Evolutionary conservation across 2,797 vertebrate species (phyloP), one percentile per base, ranked within the genome.

Genomic region (Hylomyscus alleni): DNA sequence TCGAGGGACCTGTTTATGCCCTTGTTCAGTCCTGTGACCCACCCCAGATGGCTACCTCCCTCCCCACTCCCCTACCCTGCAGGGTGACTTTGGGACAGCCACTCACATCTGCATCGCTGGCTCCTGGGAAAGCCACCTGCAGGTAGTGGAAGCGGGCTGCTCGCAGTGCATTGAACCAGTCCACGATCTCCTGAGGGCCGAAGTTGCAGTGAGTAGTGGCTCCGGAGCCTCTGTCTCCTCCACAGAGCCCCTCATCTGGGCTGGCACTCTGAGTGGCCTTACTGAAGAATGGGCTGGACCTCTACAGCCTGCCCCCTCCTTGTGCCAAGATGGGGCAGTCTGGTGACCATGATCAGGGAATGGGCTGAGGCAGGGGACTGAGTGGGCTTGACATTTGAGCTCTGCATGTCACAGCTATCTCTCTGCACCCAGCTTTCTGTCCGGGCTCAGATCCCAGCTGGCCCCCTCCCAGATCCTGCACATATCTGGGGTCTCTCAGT

Each of bases 121-220:
- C 99, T 97, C 99, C 99, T 0, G 99, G 99, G 98, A 99, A 99
- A 1, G 99, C 99, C 98, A 99, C 99, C 98, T 99, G 99, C 90
- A 99, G 98, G 98, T 99, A 99, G 98, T 99, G 99, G 98, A 99
- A 99, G 40, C 99, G 99, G 2, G 99, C 99, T 0, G 99, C 99
- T n/a, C 99, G 99, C 96, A 99, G 99, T 0, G 99, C 99, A 0
- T 99, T 99, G 98, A 99, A 99, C 99, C 99, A 99, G 97, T 99
- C 99, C 60, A 99, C 99, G 89, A 99, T 99, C 98, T 99, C 99
- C 99, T 99, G 96, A 5, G 3, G 69, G 94, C 0, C 90, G 22
- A 95, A 81, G 62, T 0, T 0, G 3, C 17, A 34, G 65, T 84
- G 65, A 92, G 94, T 62, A 4, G 1, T 0, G 10, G 26, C 19